phyloP scores from a whole-genome alignment of 2,888 invertebrate species.

The Hirtodrosophila cameraria region DNA sequence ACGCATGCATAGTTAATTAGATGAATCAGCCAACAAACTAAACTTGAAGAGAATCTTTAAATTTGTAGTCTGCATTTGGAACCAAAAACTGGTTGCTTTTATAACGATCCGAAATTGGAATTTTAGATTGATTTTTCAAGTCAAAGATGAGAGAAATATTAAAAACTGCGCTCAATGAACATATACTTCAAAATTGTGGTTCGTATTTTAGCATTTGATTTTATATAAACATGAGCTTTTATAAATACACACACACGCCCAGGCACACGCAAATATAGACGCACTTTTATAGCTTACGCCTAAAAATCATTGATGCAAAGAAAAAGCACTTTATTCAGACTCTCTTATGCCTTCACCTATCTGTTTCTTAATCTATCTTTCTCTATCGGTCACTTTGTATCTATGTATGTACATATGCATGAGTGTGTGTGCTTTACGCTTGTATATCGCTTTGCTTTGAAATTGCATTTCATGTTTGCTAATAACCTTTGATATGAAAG shows the following conservation, averaged over 20 bases:
- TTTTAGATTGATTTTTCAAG: too few relatives aligned
- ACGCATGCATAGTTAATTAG: conserved; percentile 70
- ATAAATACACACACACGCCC: conserved; percentile 29
- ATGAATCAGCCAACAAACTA: too few relatives aligned
- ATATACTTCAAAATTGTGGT: too few relatives aligned
- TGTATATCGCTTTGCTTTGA: conserved; percentile 62
- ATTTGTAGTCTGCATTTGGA: neutral
- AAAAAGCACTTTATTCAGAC: conserved; percentile 64
- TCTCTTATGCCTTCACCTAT: neutral
- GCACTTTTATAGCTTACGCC: conserved; percentile 64
- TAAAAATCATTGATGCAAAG: conserved; percentile 71
- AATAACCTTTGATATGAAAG: conserved; percentile 69
- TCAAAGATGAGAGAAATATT: too few relatives aligned
- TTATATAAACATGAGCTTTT: conserved; percentile 37
- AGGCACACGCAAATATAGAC: conserved; percentile 14
- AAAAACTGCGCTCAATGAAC: too few relatives aligned
- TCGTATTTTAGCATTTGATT: too few relatives aligned
- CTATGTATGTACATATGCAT: conserved; percentile 7
- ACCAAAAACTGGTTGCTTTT: too few relatives aligned
- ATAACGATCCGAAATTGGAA: too few relatives aligned
- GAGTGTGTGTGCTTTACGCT: conserved; percentile 22
- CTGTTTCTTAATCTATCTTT: neutral
- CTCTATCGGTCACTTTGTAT: conserved; percentile 46
- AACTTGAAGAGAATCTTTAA: conserved; percentile 19
- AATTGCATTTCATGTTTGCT: conserved; percentile 77